Conservation (phyloP, 2,113 vertebrate genomes). For the Rhinichthys klamathensis region DNA sequence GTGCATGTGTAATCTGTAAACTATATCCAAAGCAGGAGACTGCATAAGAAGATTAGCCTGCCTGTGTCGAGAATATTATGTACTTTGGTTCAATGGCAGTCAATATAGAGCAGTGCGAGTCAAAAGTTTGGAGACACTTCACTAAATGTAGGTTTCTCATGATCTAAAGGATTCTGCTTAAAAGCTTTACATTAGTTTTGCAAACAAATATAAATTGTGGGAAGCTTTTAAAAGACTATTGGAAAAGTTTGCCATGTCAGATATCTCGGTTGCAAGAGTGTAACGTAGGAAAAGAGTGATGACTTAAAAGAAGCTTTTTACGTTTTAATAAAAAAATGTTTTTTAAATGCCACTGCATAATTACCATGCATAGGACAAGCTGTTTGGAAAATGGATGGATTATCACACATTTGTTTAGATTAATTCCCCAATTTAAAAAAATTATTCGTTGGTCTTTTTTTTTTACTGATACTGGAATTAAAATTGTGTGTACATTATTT, state of each 20-base stretch:
- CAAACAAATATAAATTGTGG: background rate
- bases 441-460: too few species aligned
- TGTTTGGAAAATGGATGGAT: background rate
- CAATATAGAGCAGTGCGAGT: background rate
- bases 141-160: background rate
- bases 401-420: background rate
- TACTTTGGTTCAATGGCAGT: background rate
- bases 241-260: background rate
- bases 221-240: background rate
- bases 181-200: background rate
- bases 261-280: background rate
- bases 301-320: background rate
- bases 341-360: background rate
- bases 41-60: slow-evolving; percentile 20
- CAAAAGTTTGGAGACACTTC: background rate
- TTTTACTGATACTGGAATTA: too few species aligned
- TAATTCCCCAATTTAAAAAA: background rate
- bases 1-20: slow-evolving; percentile 21
- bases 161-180: background rate
- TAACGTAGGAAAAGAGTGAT: background rate
- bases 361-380: background rate
- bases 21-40: slow-evolving; percentile 10
- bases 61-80: background rate
- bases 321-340: background rate
- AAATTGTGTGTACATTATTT: too few species aligned